Evolutionary conservation across 1,140 invertebrate species (phyloP), one percentile per base, ranked within the genome.

Genomic region (Danaus plexippus): DNA sequence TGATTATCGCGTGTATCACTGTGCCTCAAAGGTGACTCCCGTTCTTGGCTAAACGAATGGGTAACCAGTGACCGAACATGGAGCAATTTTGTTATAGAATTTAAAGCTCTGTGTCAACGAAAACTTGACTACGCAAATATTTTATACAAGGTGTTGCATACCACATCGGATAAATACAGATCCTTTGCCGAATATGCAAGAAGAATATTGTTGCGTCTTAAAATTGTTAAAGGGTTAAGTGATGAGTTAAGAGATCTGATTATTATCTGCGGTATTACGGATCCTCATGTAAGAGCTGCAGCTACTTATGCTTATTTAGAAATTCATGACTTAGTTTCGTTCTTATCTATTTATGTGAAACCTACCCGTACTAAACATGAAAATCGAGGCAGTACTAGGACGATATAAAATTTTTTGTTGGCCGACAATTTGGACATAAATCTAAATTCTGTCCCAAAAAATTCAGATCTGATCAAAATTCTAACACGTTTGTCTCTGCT

Each of bases 1-100:
- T 15, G 15, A 1, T 15, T 15, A 15, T 15, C 15, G 1, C 15
- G 15, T 15, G 3, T 15, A 15, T 15, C 15, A 1, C 15, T 15
- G 15, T 62, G 59, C 12, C 18, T 63, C 5, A 65, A 58, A 18
- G 63, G 63, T 43, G 66, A 65, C 8, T 63, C 63, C 5, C 54
- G 52, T 40, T 48, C 52, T 2, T 65, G 66, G 63, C 45, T 67
- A 2, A 48, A 57, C 40, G 61, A 66, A 32, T 66, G 64, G 64
- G 51, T 61, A 0, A 61, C 53, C 0, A 63, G 51, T 47, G 67
- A 69, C 44, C 11, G 64, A 0, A 54, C 54, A 1, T 69, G 61
- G 64, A 48, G 52, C 13, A 69, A 66, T 46, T 69, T 69, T 52
- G 62, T 57, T 46, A 32, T 11, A 4, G 66, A 69, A 43, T 66